Evolutionary conservation across 2,113 vertebrate species (phyloP), one percentile per base, ranked within the genome.

Genomic region (Trichechus manatus): DNA sequence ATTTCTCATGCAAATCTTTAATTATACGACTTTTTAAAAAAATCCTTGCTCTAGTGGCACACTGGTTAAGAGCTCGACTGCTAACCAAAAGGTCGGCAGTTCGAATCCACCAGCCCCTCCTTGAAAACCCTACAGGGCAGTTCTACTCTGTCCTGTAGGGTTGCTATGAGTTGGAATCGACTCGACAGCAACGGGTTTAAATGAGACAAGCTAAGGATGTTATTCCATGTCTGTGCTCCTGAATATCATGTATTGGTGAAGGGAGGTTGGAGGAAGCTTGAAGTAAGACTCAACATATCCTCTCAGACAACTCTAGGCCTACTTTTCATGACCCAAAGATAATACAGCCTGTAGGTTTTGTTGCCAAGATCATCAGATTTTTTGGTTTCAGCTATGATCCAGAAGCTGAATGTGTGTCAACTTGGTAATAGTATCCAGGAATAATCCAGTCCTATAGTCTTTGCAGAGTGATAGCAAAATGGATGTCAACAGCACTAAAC

Each of bases 321-420:
- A 27, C 17, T 82, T 80, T 85, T 61, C 80, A 88, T 50, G 33
- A 81, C 20, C 72, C 72, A 63, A 66, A 97, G 96, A 87, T 81
- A 75, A 91, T 78, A 88, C 4, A 87, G 9, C 11, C 19, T 93
- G 87, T 91, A 31, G 66, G 47, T 42, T 87, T 97, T 42, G 42
- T 84, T 94, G 42, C 81, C 83, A 93, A 96, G 90, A 93, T 63
- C 36, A 89, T 82, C 84, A 97, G 81, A 95, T 94, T 96, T 96
- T 95, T 90, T 79, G 94, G 5, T 75, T 95, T 61, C 63, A 93
- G 47, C 47, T 88, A 87, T 64, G 93, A 96, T 89, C 77, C 29
- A 63, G 53, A 87, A 14, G 3, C 72, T 83, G 44, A 97, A 97
- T 93, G 5, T 10, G 0, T 96, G 72, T 95, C 95, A 84, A 68